phyloP scores from a whole-genome alignment of 2,113 vertebrate genomes.

The Spermophilus dauricus region DNA sequence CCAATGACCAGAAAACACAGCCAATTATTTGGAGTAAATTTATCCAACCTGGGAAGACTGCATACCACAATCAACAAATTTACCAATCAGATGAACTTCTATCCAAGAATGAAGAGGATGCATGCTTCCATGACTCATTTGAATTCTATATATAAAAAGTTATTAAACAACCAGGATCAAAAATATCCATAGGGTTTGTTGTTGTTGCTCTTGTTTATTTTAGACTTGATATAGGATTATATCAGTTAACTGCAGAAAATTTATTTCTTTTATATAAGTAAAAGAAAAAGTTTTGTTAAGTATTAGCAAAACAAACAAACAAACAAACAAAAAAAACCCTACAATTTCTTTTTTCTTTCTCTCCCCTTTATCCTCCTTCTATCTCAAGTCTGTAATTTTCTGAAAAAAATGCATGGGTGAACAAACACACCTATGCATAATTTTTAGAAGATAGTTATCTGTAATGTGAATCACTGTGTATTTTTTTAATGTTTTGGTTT shows the following conservation, averaged over 20 bases:
- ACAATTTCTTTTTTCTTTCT: neutral
- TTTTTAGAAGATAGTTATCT: neutral
- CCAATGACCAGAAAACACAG: constrained; percentile 17
- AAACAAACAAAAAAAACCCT: neutral
- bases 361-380: fast-evolving
- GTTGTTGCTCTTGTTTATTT: neutral
- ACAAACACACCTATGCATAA: neutral
- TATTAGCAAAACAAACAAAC: neutral
- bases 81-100: neutral
- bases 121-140: neutral
- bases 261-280: neutral
- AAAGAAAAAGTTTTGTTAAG: neutral
- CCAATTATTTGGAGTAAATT: neutral
- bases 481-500: neutral
- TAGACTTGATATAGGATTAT: neutral
- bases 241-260: neutral
- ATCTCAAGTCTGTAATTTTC: neutral
- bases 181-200: neutral
- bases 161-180: neutral
- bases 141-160: constrained; percentile 34
- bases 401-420: neutral
- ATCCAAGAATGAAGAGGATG: neutral
- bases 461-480: neutral
- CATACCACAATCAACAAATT: neutral
- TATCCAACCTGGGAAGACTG: neutral